These are phyloP conservation scores for Stomatorhinus ivindoensis DNA, from an alignment of 2,113 vertebrate genomes.

Conservation along the genomic window DNA sequence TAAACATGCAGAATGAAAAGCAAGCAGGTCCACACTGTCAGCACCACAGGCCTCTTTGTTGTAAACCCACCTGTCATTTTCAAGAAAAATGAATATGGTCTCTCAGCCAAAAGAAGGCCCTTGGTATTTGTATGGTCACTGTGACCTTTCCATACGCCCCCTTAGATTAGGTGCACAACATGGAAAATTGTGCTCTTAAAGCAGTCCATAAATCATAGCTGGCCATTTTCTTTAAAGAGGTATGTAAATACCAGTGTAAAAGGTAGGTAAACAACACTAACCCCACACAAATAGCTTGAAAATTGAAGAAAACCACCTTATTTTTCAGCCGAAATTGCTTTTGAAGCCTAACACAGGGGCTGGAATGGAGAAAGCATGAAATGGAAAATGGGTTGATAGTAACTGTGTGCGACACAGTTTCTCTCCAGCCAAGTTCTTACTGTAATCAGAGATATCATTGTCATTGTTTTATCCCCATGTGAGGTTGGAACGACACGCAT, in stretches of 20 bases:
- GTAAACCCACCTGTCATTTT: conserved; percentile 80
- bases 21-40: conserved; percentile 58
- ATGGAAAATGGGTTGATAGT: conserved; percentile 88
- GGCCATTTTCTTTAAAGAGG: conserved; percentile 91
- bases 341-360: conserved; percentile 87
- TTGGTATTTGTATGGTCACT: conserved; percentile 92
- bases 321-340: conserved; percentile 99
- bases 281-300: conserved; percentile 96
- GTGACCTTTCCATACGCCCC: conserved; percentile 88
- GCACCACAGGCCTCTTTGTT: conserved; percentile 75
- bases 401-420: conserved; percentile 80
- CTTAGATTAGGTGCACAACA: conserved; percentile 96
- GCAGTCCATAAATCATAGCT: conserved; percentile 98
- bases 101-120: conserved; percentile 82
- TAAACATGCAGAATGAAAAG: not conserved
- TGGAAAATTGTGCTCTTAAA: conserved; percentile 95
- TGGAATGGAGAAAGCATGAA: conserved; percentile 82
- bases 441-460: conserved; percentile 91
- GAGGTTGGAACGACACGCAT: conserved; percentile 73
- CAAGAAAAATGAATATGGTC: conserved; percentile 94
- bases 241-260: conserved; percentile 99
- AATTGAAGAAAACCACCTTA: conserved; percentile 99
- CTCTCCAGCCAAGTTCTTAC: conserved; percentile 69
- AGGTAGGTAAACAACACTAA: conserved; percentile 99
- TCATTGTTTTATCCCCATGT: conserved; percentile 61